Conservation (phyloP, 1,140 invertebrate genomes). For the Chironomus striatipennis region DNA sequence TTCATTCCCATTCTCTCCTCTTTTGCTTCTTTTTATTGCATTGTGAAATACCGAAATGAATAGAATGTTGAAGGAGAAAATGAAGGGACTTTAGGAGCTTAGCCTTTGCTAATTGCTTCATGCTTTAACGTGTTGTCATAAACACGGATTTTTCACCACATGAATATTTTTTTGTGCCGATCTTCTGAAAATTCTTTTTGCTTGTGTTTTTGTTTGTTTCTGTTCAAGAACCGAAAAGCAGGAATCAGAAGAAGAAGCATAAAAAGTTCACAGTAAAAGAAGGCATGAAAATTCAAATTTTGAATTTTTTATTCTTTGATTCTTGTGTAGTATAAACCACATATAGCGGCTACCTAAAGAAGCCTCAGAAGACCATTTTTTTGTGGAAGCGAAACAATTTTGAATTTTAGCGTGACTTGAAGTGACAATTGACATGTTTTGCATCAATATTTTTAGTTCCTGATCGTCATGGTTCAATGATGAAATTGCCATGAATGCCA, state of each 20-base stretch:
- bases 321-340: slow-evolving; percentile 16
- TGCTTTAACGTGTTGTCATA: slow-evolving; percentile 17
- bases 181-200: slow-evolving; percentile 6
- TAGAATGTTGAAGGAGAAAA: neutral
- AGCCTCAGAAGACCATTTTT: neutral
- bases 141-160: slow-evolving; percentile 17
- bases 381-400: neutral
- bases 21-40: neutral
- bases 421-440: slow-evolving; percentile 16
- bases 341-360: slow-evolving; percentile 1
- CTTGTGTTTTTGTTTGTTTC: neutral
- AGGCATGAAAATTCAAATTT: neutral
- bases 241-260: neutral
- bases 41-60: slow-evolving; percentile 21
- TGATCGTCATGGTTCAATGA: neutral
- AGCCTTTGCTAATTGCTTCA: slow-evolving; percentile 12
- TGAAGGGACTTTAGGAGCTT: slow-evolving; percentile 11
- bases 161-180: neutral
- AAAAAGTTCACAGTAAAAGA: neutral
- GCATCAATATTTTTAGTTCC: neutral
- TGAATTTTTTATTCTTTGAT: neutral
- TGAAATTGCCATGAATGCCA: neutral
- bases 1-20: too few species aligned
- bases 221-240: neutral
- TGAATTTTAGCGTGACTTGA: neutral